Evolutionary conservation across 1,140 invertebrate species (phyloP).

Genomic region (Triops cancriformis): DNA sequence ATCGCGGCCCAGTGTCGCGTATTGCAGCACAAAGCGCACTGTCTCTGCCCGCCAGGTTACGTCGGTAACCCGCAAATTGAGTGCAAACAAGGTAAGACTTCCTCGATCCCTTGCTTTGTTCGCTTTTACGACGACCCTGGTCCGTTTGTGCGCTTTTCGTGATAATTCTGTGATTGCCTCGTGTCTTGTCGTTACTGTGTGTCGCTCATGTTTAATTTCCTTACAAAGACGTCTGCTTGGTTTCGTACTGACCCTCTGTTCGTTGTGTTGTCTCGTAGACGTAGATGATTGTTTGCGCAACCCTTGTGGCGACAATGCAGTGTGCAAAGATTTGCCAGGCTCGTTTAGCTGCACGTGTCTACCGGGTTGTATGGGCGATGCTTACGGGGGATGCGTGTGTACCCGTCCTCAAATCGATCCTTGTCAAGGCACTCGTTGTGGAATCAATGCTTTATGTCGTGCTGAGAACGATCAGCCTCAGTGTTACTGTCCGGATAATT

Average conservation of each 20-base stretch:
- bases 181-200: too few relatives aligned
- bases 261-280: conserved; percentile 40
- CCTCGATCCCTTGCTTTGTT: not conserved
- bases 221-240: not conserved
- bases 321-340: conserved; percentile 59
- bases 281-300: conserved; percentile 63
- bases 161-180: too few relatives aligned
- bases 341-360: conserved; percentile 69
- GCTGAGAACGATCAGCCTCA: conserved; percentile 53
- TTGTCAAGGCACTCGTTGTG: conserved; percentile 64
- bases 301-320: conserved; percentile 74
- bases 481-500: conserved; percentile 72
- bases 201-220: too few relatives aligned
- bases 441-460: conserved; percentile 69
- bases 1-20: conserved; percentile 77
- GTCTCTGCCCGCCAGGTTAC: conserved; percentile 74
- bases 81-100: conserved; percentile 56
- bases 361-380: conserved; percentile 69
- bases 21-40: conserved; percentile 61
- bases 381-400: conserved; percentile 66
- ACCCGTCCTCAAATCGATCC: conserved; percentile 51
- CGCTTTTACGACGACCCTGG: not conserved
- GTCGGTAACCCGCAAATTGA: conserved; percentile 70
- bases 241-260: not conserved
- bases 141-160: not conserved